Conservation (phyloP, 2,888 invertebrate genomes). For the Pristionchus japonicus region DNA sequence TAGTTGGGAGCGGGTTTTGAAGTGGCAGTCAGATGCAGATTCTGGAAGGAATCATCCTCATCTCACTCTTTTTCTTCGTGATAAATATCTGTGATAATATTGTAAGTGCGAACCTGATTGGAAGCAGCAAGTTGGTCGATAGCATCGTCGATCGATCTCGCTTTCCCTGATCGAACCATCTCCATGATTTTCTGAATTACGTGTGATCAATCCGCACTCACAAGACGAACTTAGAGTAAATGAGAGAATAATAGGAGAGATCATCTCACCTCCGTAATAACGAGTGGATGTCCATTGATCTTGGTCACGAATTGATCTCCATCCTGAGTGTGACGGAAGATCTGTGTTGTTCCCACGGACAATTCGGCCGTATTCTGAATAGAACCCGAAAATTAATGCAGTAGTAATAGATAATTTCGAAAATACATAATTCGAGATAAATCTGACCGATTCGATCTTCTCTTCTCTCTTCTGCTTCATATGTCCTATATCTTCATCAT, state of each 20-base stretch:
- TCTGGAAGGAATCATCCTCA: background rate
- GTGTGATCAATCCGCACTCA: too few relatives aligned
- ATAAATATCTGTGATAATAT: too few relatives aligned
- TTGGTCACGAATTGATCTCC: constrained; percentile 4
- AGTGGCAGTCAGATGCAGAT: background rate
- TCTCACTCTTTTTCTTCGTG: background rate
- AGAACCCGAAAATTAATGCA: background rate
- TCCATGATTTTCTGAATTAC: constrained; percentile 29
- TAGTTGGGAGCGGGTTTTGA: constrained; percentile 16
- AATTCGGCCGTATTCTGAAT: background rate
- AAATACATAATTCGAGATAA: background rate
- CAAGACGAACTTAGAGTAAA: too few relatives aligned
- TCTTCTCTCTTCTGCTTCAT: constrained; percentile 21
- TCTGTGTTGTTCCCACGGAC: background rate
- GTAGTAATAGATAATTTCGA: background rate
- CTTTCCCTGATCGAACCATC: background rate
- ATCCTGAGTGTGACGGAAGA: background rate
- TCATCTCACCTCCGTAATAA: constrained; percentile 14
- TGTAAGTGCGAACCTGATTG: background rate
- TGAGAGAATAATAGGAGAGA: too few relatives aligned
- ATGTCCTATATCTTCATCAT: background rate
- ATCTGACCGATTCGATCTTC: background rate
- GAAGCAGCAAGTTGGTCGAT: background rate
- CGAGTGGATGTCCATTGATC: constrained; percentile 34
- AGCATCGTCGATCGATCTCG: constrained; percentile 14